Conservation (phyloP, 2,797 vertebrate species). For the Hafferia zeledoni region DNA sequence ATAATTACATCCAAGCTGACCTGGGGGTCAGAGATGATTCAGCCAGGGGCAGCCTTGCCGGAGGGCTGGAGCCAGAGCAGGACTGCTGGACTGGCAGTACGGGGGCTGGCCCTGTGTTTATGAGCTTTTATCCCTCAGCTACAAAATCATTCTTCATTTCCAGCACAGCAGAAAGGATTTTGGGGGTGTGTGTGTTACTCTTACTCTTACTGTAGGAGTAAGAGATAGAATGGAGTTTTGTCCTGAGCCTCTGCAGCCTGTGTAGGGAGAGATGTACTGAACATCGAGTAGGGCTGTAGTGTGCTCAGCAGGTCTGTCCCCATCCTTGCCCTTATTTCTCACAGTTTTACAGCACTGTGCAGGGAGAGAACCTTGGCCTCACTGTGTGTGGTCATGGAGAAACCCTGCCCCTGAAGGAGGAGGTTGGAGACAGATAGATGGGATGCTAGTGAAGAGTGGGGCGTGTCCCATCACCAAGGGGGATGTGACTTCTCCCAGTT, state of each 20-base stretch:
- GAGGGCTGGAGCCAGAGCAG: neutral
- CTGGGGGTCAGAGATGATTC: conserved; percentile 46
- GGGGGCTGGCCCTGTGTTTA: neutral
- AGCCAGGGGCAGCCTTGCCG: neutral
- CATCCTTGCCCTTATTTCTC: neutral
- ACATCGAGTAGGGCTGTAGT: neutral
- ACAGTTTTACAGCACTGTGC: neutral
- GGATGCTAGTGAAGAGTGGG: neutral
- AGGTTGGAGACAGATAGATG: neutral
- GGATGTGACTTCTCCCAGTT: neutral
- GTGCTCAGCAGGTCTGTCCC: neutral
- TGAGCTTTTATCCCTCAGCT: neutral
- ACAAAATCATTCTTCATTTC: neutral
- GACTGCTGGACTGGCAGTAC: neutral
- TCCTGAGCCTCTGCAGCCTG: neutral
- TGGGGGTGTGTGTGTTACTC: neutral
- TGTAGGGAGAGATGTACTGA: neutral
- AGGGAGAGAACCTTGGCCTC: neutral
- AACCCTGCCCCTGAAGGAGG: neutral
- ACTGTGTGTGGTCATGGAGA: neutral
- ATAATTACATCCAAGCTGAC: conserved; percentile 43
- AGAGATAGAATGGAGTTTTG: neutral
- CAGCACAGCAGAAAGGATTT: neutral
- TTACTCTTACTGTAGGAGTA: neutral
- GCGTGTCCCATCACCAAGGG: neutral